phyloP scores from a whole-genome alignment of 2,888 invertebrate species.

The Drosophila meridiana region DNA sequence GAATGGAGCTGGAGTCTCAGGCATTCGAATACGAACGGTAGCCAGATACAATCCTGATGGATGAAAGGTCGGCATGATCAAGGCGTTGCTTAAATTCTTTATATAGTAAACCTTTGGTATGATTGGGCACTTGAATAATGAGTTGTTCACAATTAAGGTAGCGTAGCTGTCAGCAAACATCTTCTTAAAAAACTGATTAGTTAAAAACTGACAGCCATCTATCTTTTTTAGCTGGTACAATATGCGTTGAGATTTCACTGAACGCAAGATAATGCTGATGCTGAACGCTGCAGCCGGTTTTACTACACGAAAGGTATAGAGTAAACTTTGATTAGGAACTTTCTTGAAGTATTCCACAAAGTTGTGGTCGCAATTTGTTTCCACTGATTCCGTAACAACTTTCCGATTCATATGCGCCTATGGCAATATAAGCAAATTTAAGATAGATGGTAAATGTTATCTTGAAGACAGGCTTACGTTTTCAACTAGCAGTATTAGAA shows the following conservation, averaged over 20 bases:
- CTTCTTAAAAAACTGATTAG: slow-evolving; percentile 32
- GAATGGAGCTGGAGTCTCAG: slow-evolving; percentile 2
- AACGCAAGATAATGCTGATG: slow-evolving; percentile 17
- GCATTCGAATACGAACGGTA: not conserved
- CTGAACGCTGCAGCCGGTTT: slow-evolving; percentile 15
- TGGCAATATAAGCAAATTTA: too few relatives aligned
- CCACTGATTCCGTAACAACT: slow-evolving; percentile 7
- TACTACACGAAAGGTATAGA: slow-evolving; percentile 31
- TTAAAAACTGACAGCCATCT: slow-evolving; percentile 46
- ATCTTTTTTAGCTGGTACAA: slow-evolving; percentile 28
- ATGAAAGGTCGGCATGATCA: slow-evolving; percentile 19
- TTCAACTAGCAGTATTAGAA: too few relatives aligned
- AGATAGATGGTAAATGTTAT: too few relatives aligned
- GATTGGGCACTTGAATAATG: slow-evolving; percentile 34
- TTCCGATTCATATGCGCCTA: too few relatives aligned
- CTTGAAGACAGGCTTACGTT: too few relatives aligned
- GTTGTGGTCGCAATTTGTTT: slow-evolving; percentile 40
- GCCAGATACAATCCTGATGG: slow-evolving; percentile 31
- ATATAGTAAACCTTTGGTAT: slow-evolving; percentile 30
- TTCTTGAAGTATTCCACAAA: slow-evolving; percentile 33
- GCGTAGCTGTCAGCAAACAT: slow-evolving; percentile 11
- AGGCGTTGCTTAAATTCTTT: slow-evolving; percentile 11
- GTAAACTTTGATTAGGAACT: not conserved
- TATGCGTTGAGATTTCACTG: slow-evolving; percentile 6
- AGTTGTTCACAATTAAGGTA: slow-evolving; percentile 26